Conservation (phyloP, 2,797 vertebrate genomes). For the Pangasius mekongensis region DNA sequence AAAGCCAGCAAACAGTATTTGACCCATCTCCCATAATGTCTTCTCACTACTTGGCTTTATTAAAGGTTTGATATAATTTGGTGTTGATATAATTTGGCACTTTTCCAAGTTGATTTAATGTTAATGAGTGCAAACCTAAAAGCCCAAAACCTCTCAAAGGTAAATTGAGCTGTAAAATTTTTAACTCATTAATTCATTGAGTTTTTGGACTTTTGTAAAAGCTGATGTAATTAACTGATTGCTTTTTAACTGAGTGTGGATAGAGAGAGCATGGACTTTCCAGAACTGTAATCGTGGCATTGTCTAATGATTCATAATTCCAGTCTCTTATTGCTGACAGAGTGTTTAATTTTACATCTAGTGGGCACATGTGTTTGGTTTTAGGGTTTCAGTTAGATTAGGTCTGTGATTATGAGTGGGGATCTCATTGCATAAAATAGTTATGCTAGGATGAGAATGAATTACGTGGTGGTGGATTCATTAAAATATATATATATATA, state of each 20-base stretch:
- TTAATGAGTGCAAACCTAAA: not conserved
- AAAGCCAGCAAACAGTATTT: not conserved
- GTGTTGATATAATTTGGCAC: not conserved
- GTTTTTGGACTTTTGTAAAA: conserved; percentile 16
- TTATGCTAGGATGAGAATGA: not conserved
- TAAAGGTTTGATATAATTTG: conserved; percentile 9
- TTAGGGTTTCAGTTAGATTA: not conserved
- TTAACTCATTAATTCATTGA: conserved; percentile 26
- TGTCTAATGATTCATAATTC: conserved; percentile 24
- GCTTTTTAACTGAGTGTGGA: not conserved
- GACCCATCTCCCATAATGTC: not conserved
- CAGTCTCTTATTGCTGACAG: not conserved
- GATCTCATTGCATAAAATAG: not conserved
- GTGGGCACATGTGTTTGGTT: conserved; percentile 1
- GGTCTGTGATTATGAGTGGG: not conserved
- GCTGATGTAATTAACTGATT: conserved; percentile 38
- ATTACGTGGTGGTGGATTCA: not conserved
- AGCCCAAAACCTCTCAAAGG: not conserved
- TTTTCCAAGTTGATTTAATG: not conserved
- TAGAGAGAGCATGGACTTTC: conserved; percentile 14
- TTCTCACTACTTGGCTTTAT: not conserved
- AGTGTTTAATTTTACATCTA: not conserved
- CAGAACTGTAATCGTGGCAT: conserved; percentile 21
- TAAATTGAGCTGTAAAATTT: not conserved
- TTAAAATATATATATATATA: not conserved